Base-by-base conservation (phyloP, 2,113 vertebrate species). In the Nerophis ophidion region DNA sequence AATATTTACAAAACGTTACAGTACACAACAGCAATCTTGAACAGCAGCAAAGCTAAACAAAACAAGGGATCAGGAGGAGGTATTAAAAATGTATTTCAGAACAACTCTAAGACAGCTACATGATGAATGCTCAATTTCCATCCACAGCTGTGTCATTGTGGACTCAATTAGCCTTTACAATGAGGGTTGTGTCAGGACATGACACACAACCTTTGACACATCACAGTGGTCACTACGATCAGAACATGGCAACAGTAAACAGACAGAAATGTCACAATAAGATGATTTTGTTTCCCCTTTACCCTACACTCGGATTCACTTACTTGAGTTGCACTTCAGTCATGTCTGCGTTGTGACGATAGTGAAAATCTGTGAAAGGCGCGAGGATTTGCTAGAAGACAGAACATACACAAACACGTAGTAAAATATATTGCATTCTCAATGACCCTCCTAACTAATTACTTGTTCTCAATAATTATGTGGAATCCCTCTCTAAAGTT, bases 331-430 rank as follows among this genome's bases (percentile, higher is more conserved):
- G 96, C 66, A 93, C 93, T 90, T 98, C 96, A 65, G 95, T 87
- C 45, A 92, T 99, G 77, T 99, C 96, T 72, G 97, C 95, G 71
- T 97, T 97, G 83, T 98, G 96, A 67, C 95, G 94, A 92, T 99
- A 99, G 93, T 98, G 96, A 87, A 98, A 98, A 90, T 99, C 97
- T 55, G 97, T 99, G 85, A 97, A 99, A 71, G 97, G 96, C 58
- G 97, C 96, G 64, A 99, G 91, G 91, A 99, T 98, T 93, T 95
- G 89, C 97, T 99, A 81, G 68, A 77, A 61, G 74, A 81, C 9
- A 72, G n/a, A 77, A 65, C 42, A 71, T 6, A 58, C 13, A 64
- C 17, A 48, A 19, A 63, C 9, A 62, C 6, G 71, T 12, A 68
- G 47, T 38, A 51, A 61, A 36, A 48, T 8, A 48, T 36, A 14